Evolutionary conservation across 2,113 vertebrate genomes (phyloP).

Genomic region (Chroicocephalus ridibundus): DNA sequence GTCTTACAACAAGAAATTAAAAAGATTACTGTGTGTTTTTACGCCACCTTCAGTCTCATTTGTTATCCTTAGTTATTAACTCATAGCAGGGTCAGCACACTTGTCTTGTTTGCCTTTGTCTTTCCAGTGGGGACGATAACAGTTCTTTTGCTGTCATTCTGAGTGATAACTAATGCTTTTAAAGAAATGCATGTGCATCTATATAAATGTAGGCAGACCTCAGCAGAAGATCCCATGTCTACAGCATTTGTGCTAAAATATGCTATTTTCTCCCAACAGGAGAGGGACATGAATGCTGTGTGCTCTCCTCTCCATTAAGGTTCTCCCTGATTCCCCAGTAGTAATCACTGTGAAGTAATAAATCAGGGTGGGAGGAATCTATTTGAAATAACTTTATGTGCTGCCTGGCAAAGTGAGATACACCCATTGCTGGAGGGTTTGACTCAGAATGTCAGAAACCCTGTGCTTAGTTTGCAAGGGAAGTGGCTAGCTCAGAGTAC

Average conservation of each 20-base stretch:
- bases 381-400: not conserved
- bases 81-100: not conserved
- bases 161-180: not conserved
- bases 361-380: not conserved
- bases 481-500: not conserved
- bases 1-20: not conserved
- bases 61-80: not conserved
- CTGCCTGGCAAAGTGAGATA: not conserved
- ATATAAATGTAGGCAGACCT: not conserved
- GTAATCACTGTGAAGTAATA: not conserved
- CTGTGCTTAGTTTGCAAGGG: not conserved
- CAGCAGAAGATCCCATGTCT: not conserved
- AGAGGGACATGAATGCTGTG: not conserved
- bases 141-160: not conserved
- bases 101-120: not conserved
- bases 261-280: rapidly evolving
- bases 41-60: not conserved
- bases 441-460: not conserved
- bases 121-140: not conserved
- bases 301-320: not conserved
- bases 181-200: not conserved
- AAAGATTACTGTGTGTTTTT: not conserved
- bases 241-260: not conserved
- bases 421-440: not conserved
- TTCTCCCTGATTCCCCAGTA: not conserved